Evolutionary conservation across 1,140 invertebrate species (phyloP).

Genomic region (Wasmannia auropunctata): DNA sequence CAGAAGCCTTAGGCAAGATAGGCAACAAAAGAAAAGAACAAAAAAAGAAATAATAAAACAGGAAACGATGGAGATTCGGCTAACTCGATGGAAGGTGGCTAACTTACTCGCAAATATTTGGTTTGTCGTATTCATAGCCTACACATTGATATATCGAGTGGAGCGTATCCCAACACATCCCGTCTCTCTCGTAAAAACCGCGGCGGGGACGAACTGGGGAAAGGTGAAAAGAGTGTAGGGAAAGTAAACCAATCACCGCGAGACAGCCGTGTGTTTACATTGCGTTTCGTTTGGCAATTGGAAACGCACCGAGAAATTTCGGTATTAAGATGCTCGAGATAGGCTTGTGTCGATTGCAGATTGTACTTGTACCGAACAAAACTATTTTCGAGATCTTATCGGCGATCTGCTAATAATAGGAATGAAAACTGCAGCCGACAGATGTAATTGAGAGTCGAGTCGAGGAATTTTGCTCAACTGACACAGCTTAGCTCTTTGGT

Average conservation of each 20-base stretch:
- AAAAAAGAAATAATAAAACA: conserved; percentile 62
- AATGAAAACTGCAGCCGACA: conserved; percentile 37
- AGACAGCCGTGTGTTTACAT: conserved; percentile 66
- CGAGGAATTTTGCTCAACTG: conserved; percentile 19
- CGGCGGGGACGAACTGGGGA: conserved; percentile 31
- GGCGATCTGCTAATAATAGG: conserved; percentile 59
- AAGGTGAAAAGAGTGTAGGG: conserved; percentile 55
- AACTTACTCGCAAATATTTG: conserved; percentile 85
- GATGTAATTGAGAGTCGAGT: conserved; percentile 64
- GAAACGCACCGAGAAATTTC: conserved; percentile 69
- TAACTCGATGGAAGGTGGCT: conserved; percentile 70
- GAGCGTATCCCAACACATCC: conserved; percentile 41
- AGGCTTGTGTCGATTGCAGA: conserved; percentile 61
- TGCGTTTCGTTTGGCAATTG: conserved; percentile 58
- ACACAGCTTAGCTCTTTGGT: background rate
- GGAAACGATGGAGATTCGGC: conserved; percentile 67
- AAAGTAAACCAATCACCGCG: conserved; percentile 45
- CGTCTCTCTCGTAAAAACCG: conserved; percentile 14
- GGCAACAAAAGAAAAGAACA: background rate
- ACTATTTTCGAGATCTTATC: conserved; percentile 61
- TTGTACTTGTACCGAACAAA: conserved; percentile 31
- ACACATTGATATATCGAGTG: conserved; percentile 83
- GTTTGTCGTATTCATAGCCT: conserved; percentile 83
- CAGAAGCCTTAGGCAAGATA: background rate
- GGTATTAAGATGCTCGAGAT: conserved; percentile 79